phyloP scores from a whole-genome alignment of 2,797 vertebrate genomes.

The Leucoraja ocellata region DNA sequence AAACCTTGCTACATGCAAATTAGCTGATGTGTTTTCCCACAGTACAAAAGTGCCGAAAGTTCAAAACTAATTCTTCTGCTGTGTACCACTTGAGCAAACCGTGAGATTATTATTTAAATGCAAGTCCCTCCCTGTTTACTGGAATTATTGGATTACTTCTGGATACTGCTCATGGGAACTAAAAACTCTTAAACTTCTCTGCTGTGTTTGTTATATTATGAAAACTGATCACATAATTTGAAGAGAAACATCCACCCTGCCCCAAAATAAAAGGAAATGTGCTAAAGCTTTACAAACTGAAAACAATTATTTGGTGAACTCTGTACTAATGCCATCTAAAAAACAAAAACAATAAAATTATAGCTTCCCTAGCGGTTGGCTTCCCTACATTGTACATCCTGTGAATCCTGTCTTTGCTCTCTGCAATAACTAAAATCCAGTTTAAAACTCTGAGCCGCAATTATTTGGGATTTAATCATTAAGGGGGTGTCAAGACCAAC shows the following conservation, averaged over 20 bases:
- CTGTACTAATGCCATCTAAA: not conserved
- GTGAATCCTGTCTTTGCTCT: not conserved
- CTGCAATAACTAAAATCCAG: not conserved
- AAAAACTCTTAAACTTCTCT: not conserved
- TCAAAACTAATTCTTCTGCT: not conserved
- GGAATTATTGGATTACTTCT: not conserved
- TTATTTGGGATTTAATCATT: constrained; percentile 7
- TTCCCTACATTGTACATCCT: not conserved
- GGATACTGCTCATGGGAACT: not conserved
- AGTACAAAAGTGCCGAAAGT: not conserved
- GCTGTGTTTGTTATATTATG: not conserved
- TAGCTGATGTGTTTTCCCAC: not conserved
- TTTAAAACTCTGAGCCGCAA: not conserved
- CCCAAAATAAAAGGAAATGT: not conserved
- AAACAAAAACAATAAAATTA: not conserved
- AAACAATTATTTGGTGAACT: not conserved
- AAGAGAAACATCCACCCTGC: not conserved
- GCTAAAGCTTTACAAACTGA: not conserved
- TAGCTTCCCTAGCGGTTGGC: not conserved
- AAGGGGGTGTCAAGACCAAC: not conserved
- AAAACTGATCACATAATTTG: not conserved
- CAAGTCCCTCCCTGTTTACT: not conserved
- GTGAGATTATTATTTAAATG: not conserved
- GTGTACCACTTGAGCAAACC: not conserved
- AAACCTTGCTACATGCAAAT: not conserved